Conservation (phyloP, 1,140 invertebrate species). For the Drosophila bocqueti region DNA sequence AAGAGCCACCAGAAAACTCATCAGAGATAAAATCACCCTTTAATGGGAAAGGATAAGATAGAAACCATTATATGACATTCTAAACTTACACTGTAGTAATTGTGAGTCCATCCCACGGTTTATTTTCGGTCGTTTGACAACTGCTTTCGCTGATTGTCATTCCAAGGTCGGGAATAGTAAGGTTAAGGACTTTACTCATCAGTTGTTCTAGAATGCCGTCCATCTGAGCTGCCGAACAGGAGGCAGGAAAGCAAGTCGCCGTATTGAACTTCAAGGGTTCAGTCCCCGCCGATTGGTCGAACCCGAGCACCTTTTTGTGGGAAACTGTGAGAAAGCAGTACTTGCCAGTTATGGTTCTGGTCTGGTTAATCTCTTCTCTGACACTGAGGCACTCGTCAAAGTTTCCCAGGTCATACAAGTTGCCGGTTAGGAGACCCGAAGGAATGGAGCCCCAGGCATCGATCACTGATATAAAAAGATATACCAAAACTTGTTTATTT, state of each 20-base stretch:
- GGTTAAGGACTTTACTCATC: not conserved
- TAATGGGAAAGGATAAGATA: not conserved
- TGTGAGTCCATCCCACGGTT: constrained; percentile 28
- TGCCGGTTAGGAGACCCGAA: constrained; percentile 15
- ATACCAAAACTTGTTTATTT: not conserved
- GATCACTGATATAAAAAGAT: constrained; percentile 37
- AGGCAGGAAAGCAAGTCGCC: constrained; percentile 16
- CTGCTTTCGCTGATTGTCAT: constrained; percentile 1
- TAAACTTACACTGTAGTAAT: constrained; percentile 47
- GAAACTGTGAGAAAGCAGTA: constrained; percentile 30
- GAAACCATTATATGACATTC: not conserved
- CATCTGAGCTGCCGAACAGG: constrained; percentile 24
- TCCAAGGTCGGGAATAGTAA: not conserved
- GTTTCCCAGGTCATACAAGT: constrained; percentile 58
- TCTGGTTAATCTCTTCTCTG: not conserved
- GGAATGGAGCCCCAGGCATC: constrained; percentile 54
- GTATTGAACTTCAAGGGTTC: not conserved
- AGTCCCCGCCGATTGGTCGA: not conserved
- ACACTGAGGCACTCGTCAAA: constrained; percentile 58
- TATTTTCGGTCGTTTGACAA: constrained; percentile 11
- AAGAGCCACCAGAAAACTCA: constrained; percentile 10
- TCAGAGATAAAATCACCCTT: constrained; percentile 39
- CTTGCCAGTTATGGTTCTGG: constrained; percentile 40
- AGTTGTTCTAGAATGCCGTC: not conserved
- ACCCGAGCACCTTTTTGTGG: not conserved